Evolutionary conservation across 2,797 vertebrate genomes (phyloP).

Genomic region (Dromococcyx pavoninus): DNA sequence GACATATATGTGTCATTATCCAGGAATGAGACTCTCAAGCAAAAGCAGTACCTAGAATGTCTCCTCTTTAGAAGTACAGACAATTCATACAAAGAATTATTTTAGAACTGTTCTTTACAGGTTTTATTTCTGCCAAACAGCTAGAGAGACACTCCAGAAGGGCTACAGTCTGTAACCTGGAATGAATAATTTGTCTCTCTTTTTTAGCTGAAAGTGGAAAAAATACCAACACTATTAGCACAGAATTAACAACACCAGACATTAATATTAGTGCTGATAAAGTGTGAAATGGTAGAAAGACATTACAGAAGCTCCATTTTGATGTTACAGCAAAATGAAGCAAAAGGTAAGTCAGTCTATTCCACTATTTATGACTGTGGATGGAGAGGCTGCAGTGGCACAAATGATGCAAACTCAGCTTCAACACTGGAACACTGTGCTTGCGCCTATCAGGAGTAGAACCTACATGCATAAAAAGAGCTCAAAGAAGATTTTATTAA

Average conservation of each 20-base stretch:
- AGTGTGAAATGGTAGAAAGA: not conserved
- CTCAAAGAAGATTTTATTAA: not conserved
- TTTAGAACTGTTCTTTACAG: not conserved
- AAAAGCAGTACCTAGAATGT: not conserved
- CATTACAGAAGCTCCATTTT: not conserved
- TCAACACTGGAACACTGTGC: not conserved
- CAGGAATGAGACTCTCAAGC: not conserved
- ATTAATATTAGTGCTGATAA: not conserved
- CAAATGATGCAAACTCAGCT: not conserved
- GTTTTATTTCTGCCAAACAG: not conserved
- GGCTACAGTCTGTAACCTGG: not conserved
- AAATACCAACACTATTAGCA: not conserved
- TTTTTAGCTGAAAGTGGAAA: not conserved
- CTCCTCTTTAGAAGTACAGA: not conserved
- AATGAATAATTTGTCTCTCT: not conserved
- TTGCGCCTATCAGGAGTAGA: not conserved
- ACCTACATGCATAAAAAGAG: not conserved
- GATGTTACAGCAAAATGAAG: not conserved
- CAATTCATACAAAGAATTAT: not conserved
- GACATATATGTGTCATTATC: not conserved
- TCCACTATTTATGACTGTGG: not conserved
- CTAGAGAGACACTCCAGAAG: not conserved
- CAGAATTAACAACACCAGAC: not conserved
- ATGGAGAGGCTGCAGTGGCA: not conserved
- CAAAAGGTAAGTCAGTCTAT: not conserved